phyloP scores from a whole-genome alignment of 2,797 vertebrate species.

The Pogonophryne albipinna region DNA sequence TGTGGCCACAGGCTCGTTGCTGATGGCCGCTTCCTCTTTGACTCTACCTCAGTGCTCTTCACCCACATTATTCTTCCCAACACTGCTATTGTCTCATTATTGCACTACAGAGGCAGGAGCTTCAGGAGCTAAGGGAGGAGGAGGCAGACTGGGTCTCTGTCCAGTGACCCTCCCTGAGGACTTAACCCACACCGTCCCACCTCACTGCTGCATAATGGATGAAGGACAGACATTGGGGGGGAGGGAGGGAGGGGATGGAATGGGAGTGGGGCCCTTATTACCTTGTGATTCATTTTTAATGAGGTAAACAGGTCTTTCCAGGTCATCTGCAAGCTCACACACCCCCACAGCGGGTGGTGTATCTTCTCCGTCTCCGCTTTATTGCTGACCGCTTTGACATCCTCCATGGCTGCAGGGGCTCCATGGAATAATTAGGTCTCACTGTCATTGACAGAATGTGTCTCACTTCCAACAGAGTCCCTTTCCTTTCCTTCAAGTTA shows the following conservation, averaged over 20 bases:
- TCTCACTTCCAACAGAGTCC: slow-evolving; percentile 76
- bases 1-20: slow-evolving; percentile 46
- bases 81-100: slow-evolving; percentile 68
- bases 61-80: slow-evolving; percentile 58
- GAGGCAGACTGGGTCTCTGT: slow-evolving; percentile 52
- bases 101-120: slow-evolving; percentile 50
- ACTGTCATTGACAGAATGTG: slow-evolving; percentile 81
- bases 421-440: slow-evolving; percentile 84
- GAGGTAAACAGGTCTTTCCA: slow-evolving; percentile 85
- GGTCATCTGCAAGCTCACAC: slow-evolving; percentile 78
- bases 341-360: slow-evolving; percentile 58
- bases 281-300: slow-evolving; percentile 88
- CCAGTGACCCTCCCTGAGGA: slow-evolving; percentile 80
- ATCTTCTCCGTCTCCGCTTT: slow-evolving; percentile 70
- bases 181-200: slow-evolving; percentile 69
- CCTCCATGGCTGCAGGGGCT: slow-evolving; percentile 75
- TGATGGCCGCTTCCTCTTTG: slow-evolving; percentile 33
- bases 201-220: slow-evolving; percentile 85
- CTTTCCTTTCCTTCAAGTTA: slow-evolving; percentile 72
- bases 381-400: slow-evolving; percentile 77
- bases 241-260: slow-evolving; percentile 28
- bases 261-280: slow-evolving; percentile 77
- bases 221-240: slow-evolving; percentile 73
- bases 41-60: slow-evolving; percentile 36
- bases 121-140: slow-evolving; percentile 31